Conservation (phyloP, 2,888 invertebrate species). For the Bellardia bayeri region DNA sequence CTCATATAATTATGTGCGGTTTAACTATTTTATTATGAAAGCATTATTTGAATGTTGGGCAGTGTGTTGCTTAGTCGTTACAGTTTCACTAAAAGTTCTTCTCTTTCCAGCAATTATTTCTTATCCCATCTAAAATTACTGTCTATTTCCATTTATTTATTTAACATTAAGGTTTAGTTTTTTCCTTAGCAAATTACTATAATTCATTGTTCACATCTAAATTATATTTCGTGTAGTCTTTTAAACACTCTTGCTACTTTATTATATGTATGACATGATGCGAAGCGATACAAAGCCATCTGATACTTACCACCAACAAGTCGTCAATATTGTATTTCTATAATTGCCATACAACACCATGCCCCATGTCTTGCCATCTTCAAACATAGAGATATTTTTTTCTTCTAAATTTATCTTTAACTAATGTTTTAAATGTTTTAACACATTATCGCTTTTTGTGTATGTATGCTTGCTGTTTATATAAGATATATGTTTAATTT, state of each 20-base stretch:
- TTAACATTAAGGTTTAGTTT: conserved; percentile 4
- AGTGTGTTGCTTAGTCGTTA: not conserved
- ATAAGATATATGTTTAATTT: conserved; percentile 28
- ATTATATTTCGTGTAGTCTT: conserved; percentile 49
- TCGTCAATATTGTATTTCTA: not conserved
- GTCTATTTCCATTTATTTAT: not conserved
- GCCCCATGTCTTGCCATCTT: conserved; percentile 25
- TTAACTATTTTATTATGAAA: too few species aligned
- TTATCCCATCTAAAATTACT: not conserved
- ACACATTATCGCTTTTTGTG: conserved; percentile 69
- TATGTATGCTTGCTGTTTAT: not conserved
- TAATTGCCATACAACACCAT: not conserved
- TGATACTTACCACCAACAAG: not conserved
- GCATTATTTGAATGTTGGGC: not conserved
- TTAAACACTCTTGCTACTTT: conserved; percentile 52
- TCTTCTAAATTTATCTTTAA: conserved; percentile 11
- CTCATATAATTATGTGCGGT: too few species aligned
- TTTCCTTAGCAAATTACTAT: conserved; percentile 14
- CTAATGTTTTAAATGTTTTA: conserved; percentile 68
- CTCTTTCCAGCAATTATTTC: not conserved
- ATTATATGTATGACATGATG: conserved; percentile 19
- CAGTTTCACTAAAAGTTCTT: not conserved
- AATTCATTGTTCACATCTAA: conserved; percentile 33
- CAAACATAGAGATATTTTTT: conserved; percentile 11
- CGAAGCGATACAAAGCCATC: not conserved